Percentiles rank a stretch among this genome's conserved stretches.
phyloP scores from a whole-genome alignment of 2,888 invertebrate species.

The Eristalis pertinax region DNA sequence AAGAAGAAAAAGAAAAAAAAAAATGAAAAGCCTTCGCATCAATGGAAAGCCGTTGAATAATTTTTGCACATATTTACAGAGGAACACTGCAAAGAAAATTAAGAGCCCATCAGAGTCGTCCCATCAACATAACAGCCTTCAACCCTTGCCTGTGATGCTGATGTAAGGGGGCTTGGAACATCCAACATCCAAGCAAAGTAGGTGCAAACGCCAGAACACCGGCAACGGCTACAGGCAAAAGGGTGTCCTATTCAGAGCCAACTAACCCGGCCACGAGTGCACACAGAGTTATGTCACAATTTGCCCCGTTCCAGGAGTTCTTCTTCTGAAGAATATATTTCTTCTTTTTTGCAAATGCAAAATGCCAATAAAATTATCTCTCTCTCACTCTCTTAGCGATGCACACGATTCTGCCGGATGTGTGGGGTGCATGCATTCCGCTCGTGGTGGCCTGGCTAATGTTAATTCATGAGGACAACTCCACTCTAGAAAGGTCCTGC shows the following conservation, averaged over 20 bases:
- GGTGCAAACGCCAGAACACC: slow-evolving; percentile 51
- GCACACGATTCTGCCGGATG: slow-evolving; percentile 64
- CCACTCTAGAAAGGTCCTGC: not conserved
- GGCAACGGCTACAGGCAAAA: slow-evolving; percentile 35
- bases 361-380: slow-evolving; percentile 73
- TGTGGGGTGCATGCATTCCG: slow-evolving; percentile 47
- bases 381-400: slow-evolving; percentile 47
- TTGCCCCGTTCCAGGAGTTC: slow-evolving; percentile 10
- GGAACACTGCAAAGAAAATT: slow-evolving; percentile 52
- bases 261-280: slow-evolving; percentile 63
- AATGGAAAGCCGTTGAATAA: slow-evolving; percentile 52
- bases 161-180: slow-evolving; percentile 35
- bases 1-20: not conserved
- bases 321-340: slow-evolving; percentile 8
- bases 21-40: slow-evolving; percentile 52
- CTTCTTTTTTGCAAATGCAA: slow-evolving; percentile 58
- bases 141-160: slow-evolving; percentile 18
- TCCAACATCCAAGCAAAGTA: slow-evolving; percentile 71
- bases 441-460: slow-evolving; percentile 61
- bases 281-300: slow-evolving; percentile 63
- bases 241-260: slow-evolving; percentile 67
- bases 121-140: slow-evolving; percentile 53
- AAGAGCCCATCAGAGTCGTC: slow-evolving; percentile 60
- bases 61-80: slow-evolving; percentile 60
- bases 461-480: slow-evolving; percentile 61